phyloP scores from a whole-genome alignment of 2,888 invertebrate species.

The Trilocha varians region DNA sequence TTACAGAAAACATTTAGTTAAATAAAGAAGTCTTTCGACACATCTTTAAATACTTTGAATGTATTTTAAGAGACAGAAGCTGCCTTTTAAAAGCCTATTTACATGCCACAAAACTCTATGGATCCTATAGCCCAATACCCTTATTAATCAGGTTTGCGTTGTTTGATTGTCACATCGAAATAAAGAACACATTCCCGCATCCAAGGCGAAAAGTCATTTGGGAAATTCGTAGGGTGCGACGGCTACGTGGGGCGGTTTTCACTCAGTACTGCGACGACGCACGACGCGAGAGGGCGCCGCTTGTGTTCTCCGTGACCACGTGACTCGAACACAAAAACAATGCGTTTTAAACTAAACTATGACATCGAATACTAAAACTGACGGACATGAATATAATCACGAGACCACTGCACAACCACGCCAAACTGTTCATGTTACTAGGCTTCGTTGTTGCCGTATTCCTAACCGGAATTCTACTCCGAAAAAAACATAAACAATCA shows the following conservation, averaged over 20 bases:
- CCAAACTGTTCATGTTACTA: slow-evolving; percentile 52
- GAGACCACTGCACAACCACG: slow-evolving; percentile 51
- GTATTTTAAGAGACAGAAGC: too few species aligned
- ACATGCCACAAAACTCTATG: not conserved
- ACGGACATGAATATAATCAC: slow-evolving; percentile 61
- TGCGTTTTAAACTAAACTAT: slow-evolving; percentile 21
- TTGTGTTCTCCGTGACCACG: slow-evolving; percentile 41
- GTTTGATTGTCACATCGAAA: slow-evolving; percentile 37
- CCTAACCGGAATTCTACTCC: slow-evolving; percentile 46
- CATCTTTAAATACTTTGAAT: too few species aligned
- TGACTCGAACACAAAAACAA: slow-evolving; percentile 53
- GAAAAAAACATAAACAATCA: slow-evolving; percentile 38
- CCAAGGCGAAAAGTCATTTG: slow-evolving; percentile 62
- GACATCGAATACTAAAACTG: slow-evolving; percentile 1
- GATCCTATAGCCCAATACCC: not conserved
- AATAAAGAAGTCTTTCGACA: too few species aligned
- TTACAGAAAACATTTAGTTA: too few species aligned
- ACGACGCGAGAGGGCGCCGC: slow-evolving; percentile 68
- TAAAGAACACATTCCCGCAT: slow-evolving; percentile 42
- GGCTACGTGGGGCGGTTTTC: slow-evolving; percentile 40
- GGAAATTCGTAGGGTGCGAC: slow-evolving; percentile 69
- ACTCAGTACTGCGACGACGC: slow-evolving; percentile 60
- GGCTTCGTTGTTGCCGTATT: slow-evolving; percentile 46
- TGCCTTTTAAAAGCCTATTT: too few species aligned
- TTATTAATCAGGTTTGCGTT: slow-evolving; percentile 2